Base-by-base conservation (phyloP, 2,797 vertebrate species). In the Corythornis leucogaster region DNA sequence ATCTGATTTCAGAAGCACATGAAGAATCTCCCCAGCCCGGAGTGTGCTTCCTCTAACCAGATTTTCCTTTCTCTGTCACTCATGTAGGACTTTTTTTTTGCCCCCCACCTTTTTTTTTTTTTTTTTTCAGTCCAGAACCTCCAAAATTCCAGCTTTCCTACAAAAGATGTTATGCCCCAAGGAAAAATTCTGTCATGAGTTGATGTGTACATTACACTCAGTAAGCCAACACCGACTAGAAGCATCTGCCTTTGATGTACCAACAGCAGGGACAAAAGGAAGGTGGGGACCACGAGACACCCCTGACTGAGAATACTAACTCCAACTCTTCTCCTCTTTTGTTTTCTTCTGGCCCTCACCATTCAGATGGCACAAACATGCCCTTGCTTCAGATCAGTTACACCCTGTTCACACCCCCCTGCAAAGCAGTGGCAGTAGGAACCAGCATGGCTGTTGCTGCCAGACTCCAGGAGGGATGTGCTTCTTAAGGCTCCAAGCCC, bases 1-100 rank as follows among this genome's bases (percentile, higher is more conserved):
- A 95, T 89, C 63, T 12, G 61, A 82, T 80, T 93, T 90, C 78
- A 76, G 68, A 62, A 85, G 71, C 58, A 74, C 69, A 66, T 55
- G 77, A 86, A 95, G 85, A 84, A 91, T 76, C 62, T 76, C 45
- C 35, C 21, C 59, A 83, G 59, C 28, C 59, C 59, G 46, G n/a
- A 35, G 30, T 1, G 1, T 43, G 20, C 25, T 22, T 61, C 38
- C 55, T 57, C 51, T 76, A 67, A 76, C 59, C 73, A 75, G 31
- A 87, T 87, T 85, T 73, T 67, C 63, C n/a, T 54, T 63, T 42
- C 68, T 71, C 55, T 53, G 33, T 46, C 73, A 85, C 26, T 59
- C 25, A n/a, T 17, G 11, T n/a, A 68, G 55, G 35, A 63, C 10
- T 38, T 10, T 43, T 59, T 53, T 53, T 5, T 20, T 61, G 11